Conservation (phyloP, 2,113 vertebrate genomes). For the Eulemur macaco region DNA sequence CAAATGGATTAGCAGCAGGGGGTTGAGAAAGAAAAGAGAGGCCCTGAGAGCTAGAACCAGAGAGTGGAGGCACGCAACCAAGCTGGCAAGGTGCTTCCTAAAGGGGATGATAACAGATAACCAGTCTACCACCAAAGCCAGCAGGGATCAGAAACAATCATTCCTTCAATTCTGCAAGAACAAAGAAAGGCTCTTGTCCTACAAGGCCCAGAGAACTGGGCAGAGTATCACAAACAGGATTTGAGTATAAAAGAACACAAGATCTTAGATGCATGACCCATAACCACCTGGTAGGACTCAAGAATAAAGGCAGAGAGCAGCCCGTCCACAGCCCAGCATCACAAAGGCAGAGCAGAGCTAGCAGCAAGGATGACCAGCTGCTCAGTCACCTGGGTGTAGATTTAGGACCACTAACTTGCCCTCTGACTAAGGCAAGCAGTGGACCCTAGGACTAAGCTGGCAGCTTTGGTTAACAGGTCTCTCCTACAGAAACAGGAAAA, state of each 20-base stretch:
- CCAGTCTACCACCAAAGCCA: neutral
- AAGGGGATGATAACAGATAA: neutral
- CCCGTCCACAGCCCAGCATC: too few species aligned
- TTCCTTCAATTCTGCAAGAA: neutral
- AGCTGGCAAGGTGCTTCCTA: neutral
- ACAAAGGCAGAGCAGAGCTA: neutral
- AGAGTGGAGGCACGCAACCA: neutral
- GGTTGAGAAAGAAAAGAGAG: neutral
- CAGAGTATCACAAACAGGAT: neutral
- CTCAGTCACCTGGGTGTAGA: neutral
- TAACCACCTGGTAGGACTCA: neutral
- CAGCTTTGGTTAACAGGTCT: neutral
- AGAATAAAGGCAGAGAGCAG: neutral
- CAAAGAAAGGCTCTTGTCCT: neutral
- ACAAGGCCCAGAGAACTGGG: neutral
- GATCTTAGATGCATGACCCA: neutral
- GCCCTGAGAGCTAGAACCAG: neutral
- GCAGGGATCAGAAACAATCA: neutral
- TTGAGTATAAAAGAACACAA: neutral
- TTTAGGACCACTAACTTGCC: neutral
- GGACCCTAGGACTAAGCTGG: neutral
- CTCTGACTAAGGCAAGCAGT: neutral
- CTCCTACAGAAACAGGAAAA: neutral
- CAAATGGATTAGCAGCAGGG: constrained; percentile 2
- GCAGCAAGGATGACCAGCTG: neutral